A percentile compares a stretch with the other conserved stretches of the same genome.
These are phyloP conservation scores for Zosterops pallidus DNA, from an alignment of 2,113 vertebrate genomes.

Conservation along the genomic window DNA sequence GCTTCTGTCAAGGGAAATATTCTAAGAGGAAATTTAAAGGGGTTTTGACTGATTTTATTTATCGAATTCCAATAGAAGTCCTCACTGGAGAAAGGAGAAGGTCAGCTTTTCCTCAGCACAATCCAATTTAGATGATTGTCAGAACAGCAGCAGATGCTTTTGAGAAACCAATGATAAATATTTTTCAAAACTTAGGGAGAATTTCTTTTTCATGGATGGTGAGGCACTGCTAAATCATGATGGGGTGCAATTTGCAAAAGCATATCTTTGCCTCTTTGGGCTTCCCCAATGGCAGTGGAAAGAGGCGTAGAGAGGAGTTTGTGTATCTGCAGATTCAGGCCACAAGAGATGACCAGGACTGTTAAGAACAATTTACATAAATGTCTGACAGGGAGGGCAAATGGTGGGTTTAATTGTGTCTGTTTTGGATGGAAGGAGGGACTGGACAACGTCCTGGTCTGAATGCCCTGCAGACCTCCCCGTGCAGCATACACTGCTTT, in stretches of 20 bases:
- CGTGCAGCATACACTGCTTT: not conserved
- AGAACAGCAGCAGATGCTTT: not conserved
- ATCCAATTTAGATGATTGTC: not conserved
- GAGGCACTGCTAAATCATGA: not conserved
- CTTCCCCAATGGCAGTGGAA: not conserved
- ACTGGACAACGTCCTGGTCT: not conserved
- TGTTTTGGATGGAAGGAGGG: not conserved
- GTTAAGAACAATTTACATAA: not conserved
- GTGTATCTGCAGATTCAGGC: not conserved
- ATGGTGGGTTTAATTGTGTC: not conserved
- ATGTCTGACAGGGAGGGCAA: not conserved
- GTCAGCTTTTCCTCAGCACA: conserved; percentile 15
- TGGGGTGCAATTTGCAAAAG: not conserved
- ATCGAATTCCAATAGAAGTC: not conserved
- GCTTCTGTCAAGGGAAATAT: conserved; percentile 4
- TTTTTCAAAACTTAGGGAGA: not conserved
- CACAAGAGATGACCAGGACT: not conserved
- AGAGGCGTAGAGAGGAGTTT: not conserved
- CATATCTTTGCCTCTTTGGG: not conserved
- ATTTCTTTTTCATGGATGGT: not conserved
- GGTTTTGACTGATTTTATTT: conserved; percentile 31
- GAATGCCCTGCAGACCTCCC: not conserved
- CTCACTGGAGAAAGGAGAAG: not conserved
- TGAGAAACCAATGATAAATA: not conserved
- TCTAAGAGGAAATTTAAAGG: conserved; percentile 30